A percentile compares a stretch with the other conserved stretches of the same genome.
phyloP scores from a whole-genome alignment of 2,113 vertebrate genomes.

The Odontesthes bonariensis region DNA sequence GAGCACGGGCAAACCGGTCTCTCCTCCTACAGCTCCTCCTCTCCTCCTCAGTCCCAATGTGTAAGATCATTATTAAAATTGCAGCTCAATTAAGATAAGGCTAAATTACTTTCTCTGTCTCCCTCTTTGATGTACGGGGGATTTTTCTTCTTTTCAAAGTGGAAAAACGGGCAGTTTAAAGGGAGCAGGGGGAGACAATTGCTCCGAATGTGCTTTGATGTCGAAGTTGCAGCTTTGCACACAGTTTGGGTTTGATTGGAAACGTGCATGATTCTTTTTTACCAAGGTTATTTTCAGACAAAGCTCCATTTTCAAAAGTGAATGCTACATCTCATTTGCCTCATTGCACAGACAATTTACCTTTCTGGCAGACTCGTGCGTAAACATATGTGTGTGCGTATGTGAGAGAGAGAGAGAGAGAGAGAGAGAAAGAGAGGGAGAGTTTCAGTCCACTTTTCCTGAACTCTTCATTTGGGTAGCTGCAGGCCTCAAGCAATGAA shows the following conservation, averaged over 20 bases:
- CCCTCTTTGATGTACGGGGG: slow-evolving; percentile 82
- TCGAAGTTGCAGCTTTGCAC: slow-evolving; percentile 48
- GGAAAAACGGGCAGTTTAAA: slow-evolving; percentile 69
- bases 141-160: slow-evolving; percentile 74
- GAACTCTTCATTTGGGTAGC: slow-evolving; percentile 50
- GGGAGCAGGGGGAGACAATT: slow-evolving; percentile 47
- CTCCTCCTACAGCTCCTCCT: slow-evolving; percentile 62
- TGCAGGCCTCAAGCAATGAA: slow-evolving; percentile 47
- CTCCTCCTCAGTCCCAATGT: slow-evolving; percentile 82
- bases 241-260: slow-evolving; percentile 60
- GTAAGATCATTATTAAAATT: slow-evolving; percentile 87
- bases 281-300: slow-evolving; percentile 56
- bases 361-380: slow-evolving; percentile 39
- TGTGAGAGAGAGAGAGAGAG: not conserved
- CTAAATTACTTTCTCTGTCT: slow-evolving; percentile 85
- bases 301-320: slow-evolving; percentile 58
- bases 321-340: slow-evolving; percentile 69
- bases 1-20: slow-evolving; percentile 43
- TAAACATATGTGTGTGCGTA: slow-evolving; percentile 11
- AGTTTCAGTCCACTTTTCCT: slow-evolving; percentile 44
- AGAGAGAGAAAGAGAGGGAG: too few species aligned
- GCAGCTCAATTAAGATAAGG: slow-evolving; percentile 86
- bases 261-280: slow-evolving; percentile 58
- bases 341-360: slow-evolving; percentile 48
- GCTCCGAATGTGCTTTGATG: slow-evolving; percentile 71